Evolutionary conservation across 1,140 invertebrate genomes (phyloP).

Genomic region (Pseudoatta argentina): DNA sequence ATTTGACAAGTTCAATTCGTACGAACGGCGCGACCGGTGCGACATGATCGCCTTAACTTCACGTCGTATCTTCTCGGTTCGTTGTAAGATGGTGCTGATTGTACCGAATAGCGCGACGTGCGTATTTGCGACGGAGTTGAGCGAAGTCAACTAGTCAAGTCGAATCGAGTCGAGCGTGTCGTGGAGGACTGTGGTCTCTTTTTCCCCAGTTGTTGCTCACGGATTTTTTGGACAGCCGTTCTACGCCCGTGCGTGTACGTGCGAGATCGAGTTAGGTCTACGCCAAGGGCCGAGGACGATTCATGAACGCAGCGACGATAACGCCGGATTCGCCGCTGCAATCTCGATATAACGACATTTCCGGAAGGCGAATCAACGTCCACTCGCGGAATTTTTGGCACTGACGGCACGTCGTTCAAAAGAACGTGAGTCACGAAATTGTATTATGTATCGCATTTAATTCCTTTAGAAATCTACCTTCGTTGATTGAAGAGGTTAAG

Average conservation of each 20-base stretch:
- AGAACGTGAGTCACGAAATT: conserved; percentile 56
- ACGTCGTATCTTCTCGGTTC: background rate
- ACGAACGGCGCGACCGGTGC: background rate
- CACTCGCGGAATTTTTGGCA: conserved; percentile 60
- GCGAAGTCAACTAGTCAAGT: background rate
- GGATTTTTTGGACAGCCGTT: background rate
- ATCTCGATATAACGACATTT: conserved; percentile 66
- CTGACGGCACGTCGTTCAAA: conserved; percentile 35
- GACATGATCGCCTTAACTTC: background rate
- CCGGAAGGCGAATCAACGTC: conserved; percentile 57
- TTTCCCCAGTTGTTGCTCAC: conserved; percentile 8
- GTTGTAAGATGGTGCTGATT: background rate
- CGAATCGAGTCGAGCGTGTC: conserved; percentile 8
- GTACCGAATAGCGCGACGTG: conserved; percentile 23
- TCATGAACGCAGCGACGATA: conserved; percentile 14
- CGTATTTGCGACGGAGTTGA: conserved; percentile 43
- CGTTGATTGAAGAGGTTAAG: conserved; percentile 54
- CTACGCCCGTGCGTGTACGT: background rate
- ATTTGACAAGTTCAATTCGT: background rate
- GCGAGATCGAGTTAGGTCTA: background rate
- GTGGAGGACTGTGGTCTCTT: background rate
- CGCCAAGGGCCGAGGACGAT: conserved; percentile 15
- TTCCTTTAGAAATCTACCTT: background rate
- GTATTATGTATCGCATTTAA: background rate
- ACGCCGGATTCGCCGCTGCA: background rate